Percentiles rank a stretch among this genome's conserved stretches.
Conservation (phyloP, 2,888 invertebrate species). For the Eristalinus aeneus region DNA sequence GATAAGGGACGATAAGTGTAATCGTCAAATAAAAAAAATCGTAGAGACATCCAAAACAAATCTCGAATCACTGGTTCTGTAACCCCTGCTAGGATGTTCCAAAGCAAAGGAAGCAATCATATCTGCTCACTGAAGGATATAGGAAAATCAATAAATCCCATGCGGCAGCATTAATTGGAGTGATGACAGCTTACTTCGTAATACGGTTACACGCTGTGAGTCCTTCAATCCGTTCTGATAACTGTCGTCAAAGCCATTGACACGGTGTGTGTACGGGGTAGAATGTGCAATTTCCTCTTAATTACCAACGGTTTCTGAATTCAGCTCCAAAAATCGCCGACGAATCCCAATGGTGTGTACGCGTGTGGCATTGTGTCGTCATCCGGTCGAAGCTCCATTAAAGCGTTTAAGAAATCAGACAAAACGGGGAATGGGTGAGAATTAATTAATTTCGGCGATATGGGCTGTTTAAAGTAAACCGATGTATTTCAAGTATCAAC, state of each 20-base stretch:
- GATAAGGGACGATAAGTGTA: too few relatives aligned
- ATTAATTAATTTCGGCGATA: not conserved
- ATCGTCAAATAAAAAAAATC: too few relatives aligned
- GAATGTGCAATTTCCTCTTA: not conserved
- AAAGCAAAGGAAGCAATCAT: not conserved
- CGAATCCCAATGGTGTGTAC: too few relatives aligned
- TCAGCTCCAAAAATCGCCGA: not conserved
- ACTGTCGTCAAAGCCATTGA: not conserved
- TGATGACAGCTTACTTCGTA: not conserved
- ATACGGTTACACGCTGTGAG: not conserved
- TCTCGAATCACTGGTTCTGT: too few relatives aligned
- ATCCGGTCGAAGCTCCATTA: too few relatives aligned
- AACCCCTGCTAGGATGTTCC: too few relatives aligned
- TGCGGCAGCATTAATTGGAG: not conserved
- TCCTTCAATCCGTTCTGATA: not conserved
- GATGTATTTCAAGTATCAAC: too few relatives aligned
- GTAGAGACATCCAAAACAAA: too few relatives aligned
- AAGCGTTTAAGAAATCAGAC: too few relatives aligned
- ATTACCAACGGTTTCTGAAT: not conserved
- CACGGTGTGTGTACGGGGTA: not conserved
- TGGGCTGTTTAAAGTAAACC: not conserved
- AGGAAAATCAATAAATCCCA: not conserved
- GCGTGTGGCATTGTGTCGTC: too few relatives aligned
- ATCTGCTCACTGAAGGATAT: not conserved
- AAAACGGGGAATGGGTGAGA: too few relatives aligned